Evolutionary conservation across 1,140 invertebrate species (phyloP).

Genomic region (Drosophila repleta): DNA sequence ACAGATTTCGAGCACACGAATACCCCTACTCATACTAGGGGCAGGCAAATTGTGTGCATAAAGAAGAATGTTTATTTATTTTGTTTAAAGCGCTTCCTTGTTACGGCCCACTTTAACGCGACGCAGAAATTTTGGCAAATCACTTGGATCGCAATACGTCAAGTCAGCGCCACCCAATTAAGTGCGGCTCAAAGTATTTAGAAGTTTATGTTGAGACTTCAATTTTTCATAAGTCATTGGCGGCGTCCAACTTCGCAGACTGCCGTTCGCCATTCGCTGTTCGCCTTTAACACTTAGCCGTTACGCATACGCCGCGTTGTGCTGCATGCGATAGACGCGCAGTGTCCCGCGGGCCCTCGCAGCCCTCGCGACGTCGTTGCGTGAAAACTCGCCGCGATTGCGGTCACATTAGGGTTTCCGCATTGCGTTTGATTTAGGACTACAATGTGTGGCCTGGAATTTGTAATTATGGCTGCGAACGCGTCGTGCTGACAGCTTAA

Average conservation of each 20-base stretch:
- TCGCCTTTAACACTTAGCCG: constrained; percentile 12
- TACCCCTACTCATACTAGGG: neutral
- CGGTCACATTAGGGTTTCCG: constrained; percentile 74
- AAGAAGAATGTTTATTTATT: constrained; percentile 8
- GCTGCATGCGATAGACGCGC: constrained; percentile 24
- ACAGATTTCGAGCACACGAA: constrained; percentile 6
- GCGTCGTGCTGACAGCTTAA: constrained; percentile 65
- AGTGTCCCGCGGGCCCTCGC: neutral
- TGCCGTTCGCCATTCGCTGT: constrained; percentile 1
- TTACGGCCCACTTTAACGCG: constrained; percentile 10
- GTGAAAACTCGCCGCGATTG: constrained; percentile 77
- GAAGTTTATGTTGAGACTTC: constrained; percentile 44
- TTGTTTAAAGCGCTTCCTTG: constrained; percentile 3
- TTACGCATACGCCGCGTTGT: constrained; percentile 55
- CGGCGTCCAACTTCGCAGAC: constrained; percentile 57
- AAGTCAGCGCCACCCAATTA: constrained; percentile 65
- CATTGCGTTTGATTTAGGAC: constrained; percentile 71
- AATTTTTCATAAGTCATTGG: constrained; percentile 51
- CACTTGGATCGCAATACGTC: constrained; percentile 41
- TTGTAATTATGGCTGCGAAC: constrained; percentile 55
- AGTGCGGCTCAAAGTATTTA: constrained; percentile 36
- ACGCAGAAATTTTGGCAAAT: constrained; percentile 9
- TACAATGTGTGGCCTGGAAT: constrained; percentile 69
- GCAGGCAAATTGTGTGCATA: neutral
- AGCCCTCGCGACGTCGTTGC: constrained; percentile 22